Conservation (phyloP, 2,797 vertebrate genomes). For the Anomalospiza imberbis region DNA sequence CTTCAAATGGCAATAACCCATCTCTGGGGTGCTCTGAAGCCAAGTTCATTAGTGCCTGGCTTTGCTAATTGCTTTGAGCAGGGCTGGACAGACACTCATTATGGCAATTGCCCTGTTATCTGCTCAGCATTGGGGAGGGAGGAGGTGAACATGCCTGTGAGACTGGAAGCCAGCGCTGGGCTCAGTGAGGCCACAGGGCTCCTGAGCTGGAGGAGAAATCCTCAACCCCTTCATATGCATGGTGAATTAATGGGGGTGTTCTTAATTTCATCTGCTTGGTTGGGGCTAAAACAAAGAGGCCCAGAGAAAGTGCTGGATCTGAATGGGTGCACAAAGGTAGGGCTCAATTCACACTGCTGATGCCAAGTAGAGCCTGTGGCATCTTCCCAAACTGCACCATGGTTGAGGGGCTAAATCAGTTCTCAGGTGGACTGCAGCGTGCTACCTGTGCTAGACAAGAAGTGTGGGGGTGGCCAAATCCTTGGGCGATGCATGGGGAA, state of each 20-base stretch:
- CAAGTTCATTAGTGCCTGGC: background rate
- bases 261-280: background rate
- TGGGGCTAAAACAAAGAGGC: background rate
- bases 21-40: fast-evolving
- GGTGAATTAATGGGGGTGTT: background rate
- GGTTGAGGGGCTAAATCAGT: background rate
- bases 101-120: background rate
- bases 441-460: background rate
- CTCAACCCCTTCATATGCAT: background rate
- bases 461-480: background rate
- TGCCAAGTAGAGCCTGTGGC: background rate
- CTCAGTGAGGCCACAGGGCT: background rate
- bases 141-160: background rate
- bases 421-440: background rate
- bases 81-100: background rate
- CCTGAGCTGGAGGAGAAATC: background rate
- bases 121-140: background rate
- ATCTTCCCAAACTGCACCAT: background rate
- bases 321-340: background rate
- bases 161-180: background rate
- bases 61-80: background rate
- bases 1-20: background rate
- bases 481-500: background rate
- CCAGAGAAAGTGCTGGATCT: background rate
- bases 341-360: background rate